Percentiles rank a stretch among this genome's conserved stretches.
Evolutionary conservation across 2,797 vertebrate genomes (phyloP).

Genomic region (Fundulus diaphanus): DNA sequence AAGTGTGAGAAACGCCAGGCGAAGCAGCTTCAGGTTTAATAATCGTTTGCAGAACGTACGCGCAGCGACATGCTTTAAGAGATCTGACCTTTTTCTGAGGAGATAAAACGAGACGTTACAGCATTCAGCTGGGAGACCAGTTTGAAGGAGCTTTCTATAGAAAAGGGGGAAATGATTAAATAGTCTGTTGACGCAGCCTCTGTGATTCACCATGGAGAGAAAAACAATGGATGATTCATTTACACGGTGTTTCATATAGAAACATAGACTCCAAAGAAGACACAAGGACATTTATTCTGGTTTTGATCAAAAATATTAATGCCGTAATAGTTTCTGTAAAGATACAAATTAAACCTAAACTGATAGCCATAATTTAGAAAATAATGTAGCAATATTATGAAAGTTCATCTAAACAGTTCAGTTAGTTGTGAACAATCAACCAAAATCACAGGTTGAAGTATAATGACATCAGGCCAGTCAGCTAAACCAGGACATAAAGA

Average conservation of each 20-base stretch:
- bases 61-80: background rate
- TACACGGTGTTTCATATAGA: conserved; percentile 1
- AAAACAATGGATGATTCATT: conserved; percentile 16
- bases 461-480: background rate
- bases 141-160: conserved; percentile 2
- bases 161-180: conserved; percentile 12
- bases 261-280: conserved; percentile 10
- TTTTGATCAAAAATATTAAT: too few relatives aligned
- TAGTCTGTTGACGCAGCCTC: conserved; percentile 39
- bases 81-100: conserved; percentile 11
- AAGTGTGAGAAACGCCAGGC: background rate
- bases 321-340: background rate
- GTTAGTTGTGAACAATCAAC: background rate
- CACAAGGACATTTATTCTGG: background rate
- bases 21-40: background rate
- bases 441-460: background rate
- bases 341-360: background rate
- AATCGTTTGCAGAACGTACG: background rate
- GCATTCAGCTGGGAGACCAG: conserved; percentile 11
- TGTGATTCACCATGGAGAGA: conserved; percentile 8
- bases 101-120: background rate
- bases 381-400: background rate
- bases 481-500: background rate
- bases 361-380: background rate
- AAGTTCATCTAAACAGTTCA: background rate